Evolutionary conservation across 2,888 invertebrate genomes (phyloP), one percentile per base, ranked within the genome.

Genomic region (Volucella inflata): DNA sequence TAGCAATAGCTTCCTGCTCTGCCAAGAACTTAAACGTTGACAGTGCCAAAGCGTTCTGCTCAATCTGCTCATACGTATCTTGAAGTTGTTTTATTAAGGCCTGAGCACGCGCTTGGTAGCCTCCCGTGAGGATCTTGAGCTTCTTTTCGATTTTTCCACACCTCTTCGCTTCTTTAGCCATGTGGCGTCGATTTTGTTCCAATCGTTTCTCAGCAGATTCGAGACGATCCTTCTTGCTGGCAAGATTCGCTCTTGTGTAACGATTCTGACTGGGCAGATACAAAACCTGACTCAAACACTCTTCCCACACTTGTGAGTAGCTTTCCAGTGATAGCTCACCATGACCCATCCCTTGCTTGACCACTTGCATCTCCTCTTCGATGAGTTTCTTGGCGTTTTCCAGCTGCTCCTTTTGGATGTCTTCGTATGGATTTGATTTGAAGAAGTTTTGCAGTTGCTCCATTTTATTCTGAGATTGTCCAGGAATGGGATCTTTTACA

Each of bases 101-200:
- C 89, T 98, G 97, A 1, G 97, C 96, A 60, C 96, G 93, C 0
- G 95, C 91, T 84, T 97, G 97, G 92, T 98, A 98, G 9, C 98
- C 97, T 9, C 97, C 99, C 4, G 99, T 96, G n/a, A 99, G 93
- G 75, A 99, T 96, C 92, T 98, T 96, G 36, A 99, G 93, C 93
- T 98, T 99, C 92, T 99, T 99, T 92, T 99, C 99, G 94, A 98
- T 96, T 93, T 99, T 99, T 0, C 98, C 97, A 65, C 99, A 99
- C 77, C 96, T 95, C 92, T 99, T 99, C 0, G 99, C 99, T 92
- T 99, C 98, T 88, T 96, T 96, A 0, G 98, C 97, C 99, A 99
- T 99, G 92, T 98, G 98, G 79, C 95, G 95, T 87, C 99, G 94
- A 92, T 99, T 98, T 91, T 96, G 96, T 92, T 99, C 99, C 44